Evolutionary conservation across 1,140 invertebrate species (phyloP).

Genomic region (Araneus ventricosus): DNA sequence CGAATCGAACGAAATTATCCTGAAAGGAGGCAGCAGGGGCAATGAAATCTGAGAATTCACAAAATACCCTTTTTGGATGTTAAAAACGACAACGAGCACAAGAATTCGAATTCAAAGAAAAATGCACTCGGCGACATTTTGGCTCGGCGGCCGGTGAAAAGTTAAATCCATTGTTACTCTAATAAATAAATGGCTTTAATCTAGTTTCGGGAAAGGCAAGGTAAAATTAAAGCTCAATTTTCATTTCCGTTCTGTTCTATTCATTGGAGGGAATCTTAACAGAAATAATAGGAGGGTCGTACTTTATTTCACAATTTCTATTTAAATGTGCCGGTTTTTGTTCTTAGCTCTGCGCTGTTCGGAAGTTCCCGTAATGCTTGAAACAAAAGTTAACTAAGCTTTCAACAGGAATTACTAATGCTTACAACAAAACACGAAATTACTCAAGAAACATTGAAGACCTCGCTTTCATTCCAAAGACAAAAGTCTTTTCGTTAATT

Average conservation of each 20-base stretch:
- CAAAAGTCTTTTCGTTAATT: slow-evolving; percentile 68
- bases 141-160: background rate
- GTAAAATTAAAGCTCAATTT: slow-evolving; percentile 53
- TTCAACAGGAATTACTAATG: slow-evolving; percentile 70
- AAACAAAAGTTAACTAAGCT: slow-evolving; percentile 75
- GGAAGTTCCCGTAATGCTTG: slow-evolving; percentile 47
- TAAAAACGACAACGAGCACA: slow-evolving; percentile 7
- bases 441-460: slow-evolving; percentile 41
- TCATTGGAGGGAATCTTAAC: slow-evolving; percentile 21
- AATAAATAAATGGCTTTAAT: slow-evolving; percentile 60
- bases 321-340: slow-evolving; percentile 55
- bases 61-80: background rate
- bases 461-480: slow-evolving; percentile 51
- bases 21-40: background rate
- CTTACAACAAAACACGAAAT: slow-evolving; percentile 69
- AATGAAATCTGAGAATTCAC: slow-evolving; percentile 23
- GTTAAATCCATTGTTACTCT: slow-evolving; percentile 50
- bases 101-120: slow-evolving; percentile 2
- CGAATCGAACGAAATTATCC: slow-evolving; percentile 28
- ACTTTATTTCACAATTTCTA: slow-evolving; percentile 68
- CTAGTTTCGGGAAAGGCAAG: slow-evolving; percentile 29
- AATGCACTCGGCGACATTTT: slow-evolving; percentile 10
- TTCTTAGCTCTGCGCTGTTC: slow-evolving; percentile 41
- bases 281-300: slow-evolving; percentile 37
- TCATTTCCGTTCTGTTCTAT: slow-evolving; percentile 58